Conservation (phyloP, 2,113 vertebrate species). For the Triplophysa dalaica region DNA sequence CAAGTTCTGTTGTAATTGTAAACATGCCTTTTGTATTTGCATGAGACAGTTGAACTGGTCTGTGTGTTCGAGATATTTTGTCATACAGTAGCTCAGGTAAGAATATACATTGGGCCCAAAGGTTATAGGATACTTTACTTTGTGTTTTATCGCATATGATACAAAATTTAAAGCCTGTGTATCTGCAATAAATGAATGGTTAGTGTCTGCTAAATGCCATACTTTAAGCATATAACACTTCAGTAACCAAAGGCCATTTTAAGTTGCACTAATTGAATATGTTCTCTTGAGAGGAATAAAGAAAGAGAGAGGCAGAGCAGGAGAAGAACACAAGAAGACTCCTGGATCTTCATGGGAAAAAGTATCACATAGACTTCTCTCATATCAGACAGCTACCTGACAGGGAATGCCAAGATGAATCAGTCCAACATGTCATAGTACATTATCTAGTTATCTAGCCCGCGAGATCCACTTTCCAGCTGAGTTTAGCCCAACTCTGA, state of each 20-base stretch:
- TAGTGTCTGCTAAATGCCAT: not conserved
- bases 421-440: slow-evolving; percentile 18
- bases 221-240: not conserved
- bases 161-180: too few species aligned
- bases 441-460: not conserved
- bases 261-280: not conserved
- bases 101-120: not conserved
- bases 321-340: not conserved
- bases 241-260: not conserved
- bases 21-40: slow-evolving; percentile 35
- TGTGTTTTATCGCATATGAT: too few species aligned
- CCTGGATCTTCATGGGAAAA: not conserved
- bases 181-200: not conserved
- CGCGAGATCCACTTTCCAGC: too few species aligned
- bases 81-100: not conserved
- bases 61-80: not conserved
- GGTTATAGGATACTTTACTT: too few species aligned
- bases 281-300: slow-evolving; percentile 9
- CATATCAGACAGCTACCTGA: not conserved
- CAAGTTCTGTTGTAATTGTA: slow-evolving; percentile 12
- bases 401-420: slow-evolving; percentile 14
- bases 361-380: not conserved
- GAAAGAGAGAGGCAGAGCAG: not conserved
- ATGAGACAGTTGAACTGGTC: slow-evolving; percentile 39
- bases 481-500: too few species aligned